Conservation (phyloP, 2,797 vertebrate genomes). For the Xerus rutilus region DNA sequence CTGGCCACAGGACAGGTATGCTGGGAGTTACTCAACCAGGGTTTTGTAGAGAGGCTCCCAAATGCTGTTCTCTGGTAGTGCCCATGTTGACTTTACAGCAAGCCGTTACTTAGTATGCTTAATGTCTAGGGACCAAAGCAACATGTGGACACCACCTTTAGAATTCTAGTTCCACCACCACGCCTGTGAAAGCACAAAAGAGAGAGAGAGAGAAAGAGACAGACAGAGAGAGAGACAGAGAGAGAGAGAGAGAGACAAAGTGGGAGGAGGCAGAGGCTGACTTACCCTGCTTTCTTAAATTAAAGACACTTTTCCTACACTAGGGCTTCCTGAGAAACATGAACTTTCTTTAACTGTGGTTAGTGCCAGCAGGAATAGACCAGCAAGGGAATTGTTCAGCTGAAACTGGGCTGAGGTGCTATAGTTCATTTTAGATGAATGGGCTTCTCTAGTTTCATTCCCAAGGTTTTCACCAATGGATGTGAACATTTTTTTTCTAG, state of each 20-base stretch:
- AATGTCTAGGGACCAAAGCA: background rate
- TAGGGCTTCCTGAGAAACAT: slow-evolving; percentile 27
- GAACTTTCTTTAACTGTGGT: slow-evolving; percentile 45
- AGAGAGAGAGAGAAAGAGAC: background rate
- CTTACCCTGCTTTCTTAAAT: slow-evolving; percentile 46
- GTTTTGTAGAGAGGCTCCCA: background rate
- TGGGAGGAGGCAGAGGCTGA: background rate
- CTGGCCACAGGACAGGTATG: background rate
- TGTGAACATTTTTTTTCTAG: slow-evolving; percentile 3
- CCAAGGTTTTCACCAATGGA: background rate
- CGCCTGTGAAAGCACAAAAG: background rate
- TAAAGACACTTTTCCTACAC: slow-evolving; percentile 55
- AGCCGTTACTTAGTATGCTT: background rate
- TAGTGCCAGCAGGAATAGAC: slow-evolving; percentile 11
- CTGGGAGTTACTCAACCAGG: background rate
- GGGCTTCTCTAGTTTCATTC: slow-evolving; percentile 49
- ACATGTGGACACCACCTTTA: background rate
- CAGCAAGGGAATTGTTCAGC: background rate
- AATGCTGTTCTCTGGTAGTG: background rate
- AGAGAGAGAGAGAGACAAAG: background rate
- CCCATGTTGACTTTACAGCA: background rate
- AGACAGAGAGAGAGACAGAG: background rate
- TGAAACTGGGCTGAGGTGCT: background rate
- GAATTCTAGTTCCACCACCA: background rate
- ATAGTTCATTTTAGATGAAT: slow-evolving; percentile 60